phyloP scores from a whole-genome alignment of 2,113 vertebrate genomes.

The Anarrhichthys ocellatus region DNA sequence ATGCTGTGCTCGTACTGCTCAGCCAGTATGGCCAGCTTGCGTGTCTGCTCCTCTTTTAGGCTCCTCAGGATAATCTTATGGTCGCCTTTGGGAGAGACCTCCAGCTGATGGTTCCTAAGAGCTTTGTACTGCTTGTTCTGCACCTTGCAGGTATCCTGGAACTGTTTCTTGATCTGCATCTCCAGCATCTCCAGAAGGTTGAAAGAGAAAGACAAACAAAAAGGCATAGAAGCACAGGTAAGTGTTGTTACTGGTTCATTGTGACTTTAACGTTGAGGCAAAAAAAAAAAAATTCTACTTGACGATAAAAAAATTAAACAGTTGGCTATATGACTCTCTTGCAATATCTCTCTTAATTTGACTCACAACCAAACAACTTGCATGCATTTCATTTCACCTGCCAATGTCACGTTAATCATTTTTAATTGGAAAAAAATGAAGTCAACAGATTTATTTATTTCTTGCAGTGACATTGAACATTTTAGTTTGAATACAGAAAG shows the following conservation, averaged over 20 bases:
- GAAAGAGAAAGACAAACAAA: slow-evolving; percentile 7
- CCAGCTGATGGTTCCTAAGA: slow-evolving; percentile 98
- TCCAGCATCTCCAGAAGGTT: slow-evolving; percentile 89
- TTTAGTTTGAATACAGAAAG: background rate
- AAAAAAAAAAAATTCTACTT: background rate
- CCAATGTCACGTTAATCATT: background rate
- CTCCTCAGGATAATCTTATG: slow-evolving; percentile 96
- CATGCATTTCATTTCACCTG: background rate
- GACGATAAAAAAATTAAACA: background rate
- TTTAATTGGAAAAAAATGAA: background rate
- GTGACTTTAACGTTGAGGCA: background rate
- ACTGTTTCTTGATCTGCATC: slow-evolving; percentile 99
- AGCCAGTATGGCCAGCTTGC: slow-evolving; percentile 96
- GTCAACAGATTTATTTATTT: background rate
- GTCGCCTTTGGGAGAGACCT: slow-evolving; percentile 98
- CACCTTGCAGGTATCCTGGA: slow-evolving; percentile 99
- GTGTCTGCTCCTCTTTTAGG: slow-evolving; percentile 98
- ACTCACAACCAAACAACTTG: background rate
- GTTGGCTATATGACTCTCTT: background rate
- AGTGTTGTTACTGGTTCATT: background rate
- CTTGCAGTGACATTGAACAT: slow-evolving; percentile 7
- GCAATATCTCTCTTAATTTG: background rate
- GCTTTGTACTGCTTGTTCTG: slow-evolving; percentile 99
- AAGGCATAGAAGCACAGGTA: background rate
- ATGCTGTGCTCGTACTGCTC: slow-evolving; percentile 99